Conservation (phyloP, 2,797 vertebrate species). For the Gorsachius magnificus region DNA sequence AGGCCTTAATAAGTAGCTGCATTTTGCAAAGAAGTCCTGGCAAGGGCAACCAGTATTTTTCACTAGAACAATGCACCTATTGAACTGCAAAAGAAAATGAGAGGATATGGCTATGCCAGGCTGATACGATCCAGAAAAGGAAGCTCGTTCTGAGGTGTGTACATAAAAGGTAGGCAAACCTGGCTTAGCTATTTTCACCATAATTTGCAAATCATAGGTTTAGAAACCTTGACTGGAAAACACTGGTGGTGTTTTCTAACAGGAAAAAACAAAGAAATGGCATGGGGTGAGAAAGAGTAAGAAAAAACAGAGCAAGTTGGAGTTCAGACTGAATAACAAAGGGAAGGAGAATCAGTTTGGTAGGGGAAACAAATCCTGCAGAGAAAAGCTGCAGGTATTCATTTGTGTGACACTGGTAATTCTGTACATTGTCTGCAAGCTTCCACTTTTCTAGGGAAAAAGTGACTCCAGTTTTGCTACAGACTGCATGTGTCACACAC, state of each 20-base stretch:
- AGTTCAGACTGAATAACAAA: background rate
- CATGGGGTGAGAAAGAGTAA: background rate
- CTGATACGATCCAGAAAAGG: background rate
- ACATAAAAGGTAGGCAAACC: background rate
- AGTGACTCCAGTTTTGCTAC: background rate
- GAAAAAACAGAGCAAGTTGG: background rate
- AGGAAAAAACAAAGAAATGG: background rate
- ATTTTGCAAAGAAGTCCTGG: background rate
- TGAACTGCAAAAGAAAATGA: background rate
- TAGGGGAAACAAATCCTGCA: background rate
- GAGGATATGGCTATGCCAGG: background rate
- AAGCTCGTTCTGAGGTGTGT: background rate
- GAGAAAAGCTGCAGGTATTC: background rate
- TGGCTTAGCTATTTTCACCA: background rate
- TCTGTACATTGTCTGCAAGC: background rate
- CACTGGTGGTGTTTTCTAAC: background rate
- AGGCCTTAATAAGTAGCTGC: background rate
- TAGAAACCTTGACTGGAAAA: background rate
- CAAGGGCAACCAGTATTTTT: background rate
- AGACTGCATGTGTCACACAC: background rate
- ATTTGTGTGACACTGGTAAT: background rate
- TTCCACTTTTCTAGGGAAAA: background rate
- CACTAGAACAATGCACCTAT: background rate
- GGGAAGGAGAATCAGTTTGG: background rate
- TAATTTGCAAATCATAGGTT: background rate